These are phyloP conservation scores for Lagodon rhomboides DNA, from an alignment of 2,797 vertebrate genomes.

Conservation along the genomic window DNA sequence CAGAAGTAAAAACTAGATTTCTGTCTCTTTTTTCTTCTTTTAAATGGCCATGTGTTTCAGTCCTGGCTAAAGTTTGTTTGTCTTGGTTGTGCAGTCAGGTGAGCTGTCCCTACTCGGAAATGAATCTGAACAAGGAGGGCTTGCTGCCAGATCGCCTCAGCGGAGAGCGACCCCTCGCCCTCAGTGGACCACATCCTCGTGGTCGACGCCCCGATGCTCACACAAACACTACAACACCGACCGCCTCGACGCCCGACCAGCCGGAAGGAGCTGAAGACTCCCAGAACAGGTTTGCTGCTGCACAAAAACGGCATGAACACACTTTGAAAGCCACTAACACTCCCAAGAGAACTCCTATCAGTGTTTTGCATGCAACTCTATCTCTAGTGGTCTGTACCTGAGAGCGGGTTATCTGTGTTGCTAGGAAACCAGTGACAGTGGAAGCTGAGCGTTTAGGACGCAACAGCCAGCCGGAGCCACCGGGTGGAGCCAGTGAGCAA, in stretches of 20 bases:
- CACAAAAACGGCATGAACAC: not conserved
- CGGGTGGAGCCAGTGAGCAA: constrained; percentile 76
- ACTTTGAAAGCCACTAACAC: constrained; percentile 28
- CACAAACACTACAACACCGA: constrained; percentile 54
- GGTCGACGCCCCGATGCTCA: constrained; percentile 81
- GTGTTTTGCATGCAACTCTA: constrained; percentile 45
- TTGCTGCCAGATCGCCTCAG: constrained; percentile 90
- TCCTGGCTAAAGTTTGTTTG: not conserved
- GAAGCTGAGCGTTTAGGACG: constrained; percentile 82
- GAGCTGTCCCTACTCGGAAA: constrained; percentile 92
- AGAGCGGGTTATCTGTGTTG: constrained; percentile 72
- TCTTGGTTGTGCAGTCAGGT: constrained; percentile 82
- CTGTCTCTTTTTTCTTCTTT: not conserved
- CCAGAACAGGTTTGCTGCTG: constrained; percentile 82
- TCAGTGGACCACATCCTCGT: constrained; percentile 79
- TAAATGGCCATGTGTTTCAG: not conserved
- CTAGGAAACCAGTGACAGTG: constrained; percentile 77
- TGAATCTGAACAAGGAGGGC: constrained; percentile 91
- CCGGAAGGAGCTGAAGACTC: constrained; percentile 73
- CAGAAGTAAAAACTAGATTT: constrained; percentile 2
- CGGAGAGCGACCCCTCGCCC: constrained; percentile 84
- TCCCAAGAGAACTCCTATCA: constrained; percentile 40
- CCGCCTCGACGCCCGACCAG: constrained; percentile 56
- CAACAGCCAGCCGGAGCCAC: constrained; percentile 77
- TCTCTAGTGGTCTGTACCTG: constrained; percentile 43